Evolutionary conservation across 1,140 invertebrate species (phyloP).

Genomic region (Sminthurinus signatus): DNA sequence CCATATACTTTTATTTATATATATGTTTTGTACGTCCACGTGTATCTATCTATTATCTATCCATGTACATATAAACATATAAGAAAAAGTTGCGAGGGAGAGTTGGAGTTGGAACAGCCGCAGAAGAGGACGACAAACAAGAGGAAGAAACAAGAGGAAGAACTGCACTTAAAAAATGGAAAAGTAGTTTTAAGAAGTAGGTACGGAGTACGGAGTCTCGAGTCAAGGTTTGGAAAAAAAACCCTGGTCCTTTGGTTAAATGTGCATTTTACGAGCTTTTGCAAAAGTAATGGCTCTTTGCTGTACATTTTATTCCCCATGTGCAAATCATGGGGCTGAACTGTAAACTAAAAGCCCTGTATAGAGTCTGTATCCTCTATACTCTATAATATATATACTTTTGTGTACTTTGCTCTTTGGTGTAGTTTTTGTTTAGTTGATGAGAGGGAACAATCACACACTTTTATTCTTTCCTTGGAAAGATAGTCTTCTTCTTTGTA

Average conservation of each 20-base stretch:
- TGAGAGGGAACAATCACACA: too few species aligned
- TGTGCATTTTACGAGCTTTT: conserved; percentile 38
- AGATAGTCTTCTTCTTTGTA: too few species aligned
- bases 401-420: not conserved
- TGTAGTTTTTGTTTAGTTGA: not conserved
- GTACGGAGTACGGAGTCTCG: too few species aligned
- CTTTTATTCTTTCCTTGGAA: too few species aligned
- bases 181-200: not conserved
- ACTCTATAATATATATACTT: conserved; percentile 2
- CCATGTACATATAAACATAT: too few species aligned
- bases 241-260: conserved; percentile 21
- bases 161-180: not conserved
- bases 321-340: conserved; percentile 34
- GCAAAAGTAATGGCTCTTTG: conserved; percentile 38
- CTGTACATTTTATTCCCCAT: conserved; percentile 38
- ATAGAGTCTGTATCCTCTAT: conserved; percentile 14
- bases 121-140: not conserved
- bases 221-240: too few species aligned
- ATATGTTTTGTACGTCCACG: too few species aligned
- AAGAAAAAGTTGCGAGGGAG: too few species aligned
- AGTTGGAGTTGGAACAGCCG: too few species aligned
- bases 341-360: conserved; percentile 9
- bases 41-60: not conserved
- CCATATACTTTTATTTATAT: too few species aligned
- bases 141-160: too few species aligned